Evolutionary conservation across 1,140 invertebrate species (phyloP), one percentile per base, ranked within the genome.

Genomic region (Bombus impatiens): DNA sequence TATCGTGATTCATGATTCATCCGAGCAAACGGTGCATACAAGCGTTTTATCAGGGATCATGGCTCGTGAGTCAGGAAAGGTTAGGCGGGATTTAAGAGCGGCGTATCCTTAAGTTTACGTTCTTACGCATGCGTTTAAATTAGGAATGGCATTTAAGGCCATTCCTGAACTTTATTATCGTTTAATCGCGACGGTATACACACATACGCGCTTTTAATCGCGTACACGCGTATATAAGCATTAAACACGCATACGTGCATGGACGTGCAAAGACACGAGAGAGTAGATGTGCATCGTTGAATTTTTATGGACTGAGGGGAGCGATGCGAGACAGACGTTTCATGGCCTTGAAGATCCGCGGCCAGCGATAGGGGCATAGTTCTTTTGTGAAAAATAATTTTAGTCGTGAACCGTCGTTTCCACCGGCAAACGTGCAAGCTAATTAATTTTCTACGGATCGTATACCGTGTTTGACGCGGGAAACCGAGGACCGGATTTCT

Each of bases 381-480:
- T 86, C 84, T 86, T 86, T 81, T 82, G 84, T 76, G 83, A 78
- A 85, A 85, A 85, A 85, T 85, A 85, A 85, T 85, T 85, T 85
- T 79, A 85, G 77, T 85, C 78, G 83, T 65, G 76, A 85, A 85
- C 68, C 83, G 53, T 65, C 68, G 68, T 80, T 79, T 85, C 78
- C 78, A 85, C 42, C 62, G 72, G 25, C 35, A 28, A 62, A 40
- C 62, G 72, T 25, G 32, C 53, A 28, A 22, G 83, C 47, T 85
- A 85, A 85, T 85, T 80, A 85, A 80, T 80, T 85, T 85, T 72
- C 78, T 65, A 79, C 83, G 65, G 83, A 80, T 85, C 83, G 83
- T 71, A 40, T 85, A 67, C 32, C 25, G 57, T 68, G 76, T 57
- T 79, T 62, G 65, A 79, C 37, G 35, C 57, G 28, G 44, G 32